These are phyloP conservation scores for Montipora capricornis DNA, from an alignment of 64 coral and sea anemone genomes.

Conservation along the genomic window DNA sequence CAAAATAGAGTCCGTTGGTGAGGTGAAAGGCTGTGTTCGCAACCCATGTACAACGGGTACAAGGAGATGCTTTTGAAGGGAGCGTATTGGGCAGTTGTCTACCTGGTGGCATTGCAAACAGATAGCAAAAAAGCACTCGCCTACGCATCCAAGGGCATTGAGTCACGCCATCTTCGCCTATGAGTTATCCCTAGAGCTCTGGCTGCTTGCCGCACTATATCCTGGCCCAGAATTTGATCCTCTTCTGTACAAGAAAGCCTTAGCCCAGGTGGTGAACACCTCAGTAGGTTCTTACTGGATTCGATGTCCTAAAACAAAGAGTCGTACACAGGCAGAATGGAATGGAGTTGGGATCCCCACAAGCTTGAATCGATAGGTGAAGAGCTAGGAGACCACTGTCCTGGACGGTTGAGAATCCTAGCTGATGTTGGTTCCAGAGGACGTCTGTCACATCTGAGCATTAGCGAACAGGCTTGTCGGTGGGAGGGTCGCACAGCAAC, in stretches of 20 bases:
- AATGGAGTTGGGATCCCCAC: constrained; percentile 14
- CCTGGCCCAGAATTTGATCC: too few relatives aligned
- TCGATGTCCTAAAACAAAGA: constrained; percentile 12
- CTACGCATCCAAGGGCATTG: constrained; percentile 54
- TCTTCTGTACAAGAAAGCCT: constrained; percentile 1
- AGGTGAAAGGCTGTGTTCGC: constrained; percentile 1
- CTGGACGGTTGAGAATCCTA: constrained; percentile 43
- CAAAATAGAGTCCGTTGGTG: too few relatives aligned
- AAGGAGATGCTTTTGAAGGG: constrained; percentile 67
- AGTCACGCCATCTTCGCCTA: constrained; percentile 34
- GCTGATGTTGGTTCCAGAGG: constrained; percentile 48
- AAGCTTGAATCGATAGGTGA: constrained; percentile 32
- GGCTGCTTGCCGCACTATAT: too few relatives aligned
- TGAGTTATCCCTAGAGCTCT: constrained; percentile 45
- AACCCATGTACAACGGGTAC: constrained; percentile 56
- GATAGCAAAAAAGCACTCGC: constrained; percentile 55
- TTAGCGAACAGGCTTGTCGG: too few relatives aligned
- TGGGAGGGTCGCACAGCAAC: too few relatives aligned
- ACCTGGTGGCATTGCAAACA: constrained; percentile 58
- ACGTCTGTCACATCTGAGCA: not conserved
- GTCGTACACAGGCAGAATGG: too few relatives aligned
- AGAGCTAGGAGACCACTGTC: constrained; percentile 53
- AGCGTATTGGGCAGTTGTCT: constrained; percentile 62
- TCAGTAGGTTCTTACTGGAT: constrained; percentile 60
- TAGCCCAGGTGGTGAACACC: not conserved